phyloP scores from a whole-genome alignment of 1,140 invertebrate genomes.

The Pararge aegeria region DNA sequence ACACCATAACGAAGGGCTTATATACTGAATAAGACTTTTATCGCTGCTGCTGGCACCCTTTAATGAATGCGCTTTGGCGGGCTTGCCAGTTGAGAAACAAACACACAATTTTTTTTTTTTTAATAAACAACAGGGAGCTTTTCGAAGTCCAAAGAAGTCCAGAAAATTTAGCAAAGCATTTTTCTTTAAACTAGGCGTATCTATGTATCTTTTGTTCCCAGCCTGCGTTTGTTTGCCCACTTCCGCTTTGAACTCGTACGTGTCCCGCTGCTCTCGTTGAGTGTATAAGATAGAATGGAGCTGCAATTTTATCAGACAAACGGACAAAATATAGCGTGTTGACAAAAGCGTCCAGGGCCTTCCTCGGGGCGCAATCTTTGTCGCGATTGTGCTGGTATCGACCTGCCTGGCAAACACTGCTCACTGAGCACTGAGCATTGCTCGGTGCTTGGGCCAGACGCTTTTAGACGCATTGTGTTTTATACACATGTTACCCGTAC shows the following conservation, averaged over 20 bases:
- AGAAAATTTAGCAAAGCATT: no score
- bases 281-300: constrained; percentile 17
- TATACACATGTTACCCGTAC: not conserved
- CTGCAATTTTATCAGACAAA: constrained; percentile 27
- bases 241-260: not conserved
- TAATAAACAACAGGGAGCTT: no score
- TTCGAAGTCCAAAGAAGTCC: no score
- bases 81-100: no score
- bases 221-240: constrained; percentile 5
- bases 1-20: no score
- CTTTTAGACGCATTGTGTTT: constrained; percentile 17
- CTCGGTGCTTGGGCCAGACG: constrained; percentile 5
- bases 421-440: not conserved
- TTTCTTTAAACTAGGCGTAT: not conserved
- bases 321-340: constrained; percentile 26
- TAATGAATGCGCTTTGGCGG: no score
- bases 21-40: no score
- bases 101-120: no score
- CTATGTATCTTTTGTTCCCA: not conserved
- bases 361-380: constrained; percentile 22
- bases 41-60: no score
- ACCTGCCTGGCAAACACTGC: constrained; percentile 19
- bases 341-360: constrained; percentile 22
- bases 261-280: constrained; percentile 9
- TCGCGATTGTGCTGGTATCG: constrained; percentile 19